Evolutionary conservation across 2,888 invertebrate genomes (phyloP), one percentile per base, ranked within the genome.

Genomic region (Leptinotarsa juncta): DNA sequence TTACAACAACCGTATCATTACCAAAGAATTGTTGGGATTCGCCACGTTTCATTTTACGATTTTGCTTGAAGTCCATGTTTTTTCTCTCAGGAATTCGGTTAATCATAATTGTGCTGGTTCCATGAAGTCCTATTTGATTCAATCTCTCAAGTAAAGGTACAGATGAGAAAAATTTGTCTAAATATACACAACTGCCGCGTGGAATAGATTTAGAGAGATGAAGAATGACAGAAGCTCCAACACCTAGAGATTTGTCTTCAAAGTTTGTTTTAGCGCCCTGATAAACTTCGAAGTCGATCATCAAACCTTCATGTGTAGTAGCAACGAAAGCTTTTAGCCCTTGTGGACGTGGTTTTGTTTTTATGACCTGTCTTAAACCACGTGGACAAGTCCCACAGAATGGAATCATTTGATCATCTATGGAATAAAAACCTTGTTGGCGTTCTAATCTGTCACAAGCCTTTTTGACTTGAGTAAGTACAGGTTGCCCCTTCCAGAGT

Each of bases 301-400:
- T 75, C n/a, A 79, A 70, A 23, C 82, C 81, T n/a, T 71, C 71
- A 65, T 18, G 10, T 65, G 65, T 73, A 18, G 86, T 84, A 4
- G 84, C 70, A 12, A 86, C 83, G 75, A 84, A 85, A 73, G 85
- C 86, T 79, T 87, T 87, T 23, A 87, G 77, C 2, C 85, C 85
- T 42, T 78, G 81, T 20, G 84, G 83, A 23, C 83, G 77, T 18
- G 85, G 86, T 75, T 85, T 84, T 73, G 82, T 83, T 73, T 79
- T 80, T 5, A 84, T 83, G 26, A 78, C 77, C 57, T 81, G 81
- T 4, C 80, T 72, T 7, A 80, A 53, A 50, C 50, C 50, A 50
- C 50, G 50, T 5, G 66, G 79, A 76, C 68, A 82, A 71, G 72
- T 76, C 32, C 82, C 81, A 53, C 77, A 79, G 78, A 86, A 85